Conservation (phyloP, 1,140 invertebrate genomes). For the Branchinecta lynchi region DNA sequence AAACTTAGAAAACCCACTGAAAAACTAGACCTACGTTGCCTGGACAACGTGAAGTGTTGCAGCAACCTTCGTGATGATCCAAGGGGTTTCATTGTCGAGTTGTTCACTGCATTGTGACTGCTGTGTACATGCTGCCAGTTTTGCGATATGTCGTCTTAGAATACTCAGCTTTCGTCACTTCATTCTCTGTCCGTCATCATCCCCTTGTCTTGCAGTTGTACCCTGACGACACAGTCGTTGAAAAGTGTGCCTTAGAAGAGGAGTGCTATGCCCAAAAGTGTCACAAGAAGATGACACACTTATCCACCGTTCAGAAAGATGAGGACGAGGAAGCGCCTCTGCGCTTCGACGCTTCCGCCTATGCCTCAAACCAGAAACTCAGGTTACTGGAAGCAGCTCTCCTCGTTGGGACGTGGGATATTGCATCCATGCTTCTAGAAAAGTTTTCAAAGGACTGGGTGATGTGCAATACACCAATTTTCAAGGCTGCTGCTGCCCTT, state of each 20-base stretch:
- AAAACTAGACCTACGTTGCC: no score
- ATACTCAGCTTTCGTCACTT: no score
- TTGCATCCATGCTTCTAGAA: constrained; percentile 57
- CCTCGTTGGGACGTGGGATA: constrained; percentile 74
- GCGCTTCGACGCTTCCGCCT: background rate
- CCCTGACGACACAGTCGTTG: constrained; percentile 66
- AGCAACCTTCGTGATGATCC: no score
- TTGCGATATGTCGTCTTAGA: no score
- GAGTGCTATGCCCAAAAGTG: constrained; percentile 72
- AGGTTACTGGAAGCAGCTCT: constrained; percentile 75
- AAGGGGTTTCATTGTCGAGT: no score
- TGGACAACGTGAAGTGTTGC: no score
- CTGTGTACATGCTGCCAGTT: no score
- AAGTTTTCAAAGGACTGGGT: constrained; percentile 65
- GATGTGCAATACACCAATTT: constrained; percentile 59
- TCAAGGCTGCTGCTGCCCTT: constrained; percentile 57
- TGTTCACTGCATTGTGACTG: no score
- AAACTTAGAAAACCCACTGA: no score
- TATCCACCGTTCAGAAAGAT: constrained; percentile 67
- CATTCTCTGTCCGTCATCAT: no score
- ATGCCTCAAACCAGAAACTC: constrained; percentile 78
- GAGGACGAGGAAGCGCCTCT: constrained; percentile 37
- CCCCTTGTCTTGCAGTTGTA: constrained; percentile 42
- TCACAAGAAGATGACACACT: constrained; percentile 65
- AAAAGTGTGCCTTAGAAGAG: constrained; percentile 62